These are phyloP conservation scores for Gryllus longicercus DNA, from an alignment of 2,888 invertebrate genomes.

Conservation along the genomic window DNA sequence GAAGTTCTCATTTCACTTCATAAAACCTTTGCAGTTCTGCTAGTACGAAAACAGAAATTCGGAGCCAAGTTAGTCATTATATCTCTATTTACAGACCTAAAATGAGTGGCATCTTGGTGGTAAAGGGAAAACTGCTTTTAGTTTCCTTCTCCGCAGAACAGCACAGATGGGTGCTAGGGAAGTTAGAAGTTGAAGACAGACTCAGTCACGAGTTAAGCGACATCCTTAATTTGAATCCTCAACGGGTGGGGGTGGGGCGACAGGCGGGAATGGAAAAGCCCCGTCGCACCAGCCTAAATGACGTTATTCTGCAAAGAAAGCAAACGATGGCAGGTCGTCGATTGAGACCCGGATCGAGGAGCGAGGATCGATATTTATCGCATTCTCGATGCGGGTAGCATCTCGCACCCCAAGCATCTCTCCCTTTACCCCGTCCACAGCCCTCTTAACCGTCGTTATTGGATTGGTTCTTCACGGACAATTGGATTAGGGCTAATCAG, in stretches of 20 bases:
- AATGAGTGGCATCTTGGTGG: too few relatives aligned
- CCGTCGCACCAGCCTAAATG: not conserved
- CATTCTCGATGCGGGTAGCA: slow-evolving; percentile 17
- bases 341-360: slow-evolving; percentile 17
- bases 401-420: not conserved
- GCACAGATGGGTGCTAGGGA: too few relatives aligned
- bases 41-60: too few relatives aligned
- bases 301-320: not conserved
- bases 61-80: too few relatives aligned
- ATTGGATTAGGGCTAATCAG: slow-evolving; percentile 40
- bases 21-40: too few relatives aligned
- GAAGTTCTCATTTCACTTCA: too few relatives aligned
- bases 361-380: slow-evolving; percentile 1
- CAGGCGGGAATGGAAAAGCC: not conserved
- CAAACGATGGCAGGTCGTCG: slow-evolving; percentile 2
- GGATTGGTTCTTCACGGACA: slow-evolving; percentile 36
- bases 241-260: not conserved
- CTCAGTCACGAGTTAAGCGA: not conserved
- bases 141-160: too few relatives aligned
- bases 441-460: slow-evolving; percentile 31
- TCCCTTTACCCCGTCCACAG: not conserved
- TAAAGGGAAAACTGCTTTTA: too few relatives aligned
- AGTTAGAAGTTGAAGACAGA: too few relatives aligned
- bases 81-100: too few relatives aligned
- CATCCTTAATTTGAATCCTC: not conserved